A percentile compares a stretch with the other conserved stretches of the same genome.
Conservation (phyloP, 2,797 vertebrate genomes). For the Kryptolebias ocellatus region DNA sequence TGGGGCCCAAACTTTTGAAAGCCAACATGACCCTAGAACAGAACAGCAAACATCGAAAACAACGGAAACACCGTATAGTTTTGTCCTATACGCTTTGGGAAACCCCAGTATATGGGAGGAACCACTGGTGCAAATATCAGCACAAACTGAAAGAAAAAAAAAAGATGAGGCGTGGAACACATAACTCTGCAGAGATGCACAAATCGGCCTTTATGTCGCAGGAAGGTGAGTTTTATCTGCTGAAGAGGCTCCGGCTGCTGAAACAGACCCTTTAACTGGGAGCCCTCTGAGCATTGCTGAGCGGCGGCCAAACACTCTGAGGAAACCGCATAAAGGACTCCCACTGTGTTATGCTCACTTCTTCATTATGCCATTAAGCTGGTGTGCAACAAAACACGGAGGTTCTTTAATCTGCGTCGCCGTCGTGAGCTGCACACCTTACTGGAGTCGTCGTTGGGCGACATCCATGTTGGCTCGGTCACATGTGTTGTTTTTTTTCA, state of each 20-base stretch:
- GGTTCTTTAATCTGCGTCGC: slow-evolving; percentile 12
- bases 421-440: slow-evolving; percentile 2
- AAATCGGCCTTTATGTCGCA: too few species aligned
- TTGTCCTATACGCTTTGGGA: too few species aligned
- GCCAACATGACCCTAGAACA: too few species aligned
- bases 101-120: too few species aligned
- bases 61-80: too few species aligned
- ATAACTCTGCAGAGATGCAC: too few species aligned
- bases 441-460: not conserved
- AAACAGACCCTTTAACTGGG: slow-evolving; percentile 5
- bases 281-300: slow-evolving; percentile 58
- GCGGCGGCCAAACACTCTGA: slow-evolving; percentile 50
- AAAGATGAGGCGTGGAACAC: too few species aligned
- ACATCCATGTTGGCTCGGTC: not conserved
- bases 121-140: too few species aligned
- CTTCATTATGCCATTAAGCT: slow-evolving; percentile 9
- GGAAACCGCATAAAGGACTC: slow-evolving; percentile 57
- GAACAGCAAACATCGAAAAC: too few species aligned
- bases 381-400: slow-evolving; percentile 17
- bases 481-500: not conserved
- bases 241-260: not conserved
- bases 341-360: slow-evolving; percentile 12
- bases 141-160: too few species aligned
- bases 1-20: too few species aligned
- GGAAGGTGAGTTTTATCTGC: slow-evolving; percentile 14